Base-by-base conservation (phyloP, 2,113 vertebrate species). In the Diphyllodes magnificus region DNA sequence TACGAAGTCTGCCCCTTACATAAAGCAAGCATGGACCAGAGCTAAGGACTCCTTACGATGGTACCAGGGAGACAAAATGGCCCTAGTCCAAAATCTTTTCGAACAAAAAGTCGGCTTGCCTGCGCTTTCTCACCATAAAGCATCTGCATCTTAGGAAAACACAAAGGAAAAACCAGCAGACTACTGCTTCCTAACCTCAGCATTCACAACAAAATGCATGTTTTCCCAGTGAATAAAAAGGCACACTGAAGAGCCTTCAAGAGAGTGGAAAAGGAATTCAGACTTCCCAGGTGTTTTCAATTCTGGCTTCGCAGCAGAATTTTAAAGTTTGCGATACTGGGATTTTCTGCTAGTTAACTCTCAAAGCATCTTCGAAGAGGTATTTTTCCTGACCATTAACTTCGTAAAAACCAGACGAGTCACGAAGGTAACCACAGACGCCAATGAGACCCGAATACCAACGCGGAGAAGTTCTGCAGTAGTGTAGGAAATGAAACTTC, bases 201-300 rank as follows among this genome's bases (percentile, higher is more conserved):
- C 2, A 1, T 22, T 37, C 47, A 33, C 44, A 54, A 21, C 30
- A 45, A 61, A 82, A 53, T 8, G 15, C 0, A 3, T 0, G 1
- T 2, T 22, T 73, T 75, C 35, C 16, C 27, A 16, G 22, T 1
- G 31, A 82, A 76, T 35, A 76, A 86, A 85, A 72, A 60, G 5
- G 19, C 27, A 33, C 3, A 1, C 1, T 45, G 18, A 25, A 61
- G 15, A 63, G 30, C 33, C 23, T 45, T 75, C 44, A 47, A 50
- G 40, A 71, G 5, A 8, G n/a, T 0, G 1, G 39, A 70, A 82
- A 82, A 59, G 10, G 23, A 83, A 86, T 42, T 61, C 30, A 11
- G 14, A 33, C 24, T 20, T 66, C 57, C 15, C 69, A 53, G 57
- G 18, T 44, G 30, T 24, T 44, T 54, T 30, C 35, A 25, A 21